A percentile compares a stretch with the other conserved stretches of the same genome.
Conservation (phyloP, 2,113 vertebrate species). For the Leucosticte australis region DNA sequence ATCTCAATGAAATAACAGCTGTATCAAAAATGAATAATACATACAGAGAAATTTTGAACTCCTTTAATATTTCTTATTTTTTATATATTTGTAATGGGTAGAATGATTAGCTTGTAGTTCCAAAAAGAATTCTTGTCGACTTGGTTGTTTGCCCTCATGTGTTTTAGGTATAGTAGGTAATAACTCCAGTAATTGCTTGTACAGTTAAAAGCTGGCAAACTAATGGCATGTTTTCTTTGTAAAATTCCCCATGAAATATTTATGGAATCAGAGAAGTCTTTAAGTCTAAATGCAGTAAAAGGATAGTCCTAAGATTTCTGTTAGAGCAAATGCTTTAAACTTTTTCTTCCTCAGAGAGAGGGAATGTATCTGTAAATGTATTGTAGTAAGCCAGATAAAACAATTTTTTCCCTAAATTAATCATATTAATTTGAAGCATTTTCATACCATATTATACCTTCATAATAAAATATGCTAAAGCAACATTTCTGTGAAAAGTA, state of each 20-base stretch:
- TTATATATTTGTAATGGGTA: conserved; percentile 24
- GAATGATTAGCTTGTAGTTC: neutral
- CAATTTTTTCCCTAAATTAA: neutral
- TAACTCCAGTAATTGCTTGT: neutral
- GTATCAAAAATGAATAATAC: conserved; percentile 74
- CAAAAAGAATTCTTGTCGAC: neutral
- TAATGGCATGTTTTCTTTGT: neutral
- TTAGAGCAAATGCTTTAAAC: neutral
- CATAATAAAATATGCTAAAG: neutral
- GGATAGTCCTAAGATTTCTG: neutral
- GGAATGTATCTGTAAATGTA: neutral
- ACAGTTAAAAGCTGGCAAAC: neutral
- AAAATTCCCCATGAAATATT: neutral
- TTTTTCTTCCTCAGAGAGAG: neutral
- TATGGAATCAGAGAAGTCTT: neutral
- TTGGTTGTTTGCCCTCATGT: neutral
- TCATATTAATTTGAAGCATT: neutral
- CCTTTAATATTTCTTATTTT: conserved; percentile 56
- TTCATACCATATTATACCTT: neutral
- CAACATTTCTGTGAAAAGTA: neutral
- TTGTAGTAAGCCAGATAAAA: neutral
- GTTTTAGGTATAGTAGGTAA: neutral
- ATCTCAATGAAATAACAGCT: conserved; percentile 75
- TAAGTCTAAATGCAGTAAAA: neutral
- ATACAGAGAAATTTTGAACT: conserved; percentile 53